Conservation (phyloP, 2,797 vertebrate genomes). For the Xenentodon cancila region DNA sequence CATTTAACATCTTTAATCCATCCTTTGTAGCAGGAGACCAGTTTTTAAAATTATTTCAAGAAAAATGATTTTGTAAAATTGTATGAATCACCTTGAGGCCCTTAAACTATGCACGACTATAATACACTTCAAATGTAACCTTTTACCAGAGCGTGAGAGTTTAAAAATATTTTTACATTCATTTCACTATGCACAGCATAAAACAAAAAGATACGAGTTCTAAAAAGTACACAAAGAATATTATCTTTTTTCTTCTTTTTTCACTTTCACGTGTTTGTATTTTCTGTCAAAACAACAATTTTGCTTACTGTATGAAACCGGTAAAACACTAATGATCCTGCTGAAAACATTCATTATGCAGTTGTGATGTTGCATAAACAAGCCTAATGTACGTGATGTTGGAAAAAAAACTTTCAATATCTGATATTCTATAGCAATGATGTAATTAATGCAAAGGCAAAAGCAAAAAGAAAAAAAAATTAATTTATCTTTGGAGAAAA, state of each 20-base stretch:
- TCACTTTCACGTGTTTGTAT: background rate
- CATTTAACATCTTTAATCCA: background rate
- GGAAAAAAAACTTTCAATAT: slow-evolving; percentile 29
- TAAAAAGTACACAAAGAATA: too few species aligned
- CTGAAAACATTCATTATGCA: slow-evolving; percentile 26
- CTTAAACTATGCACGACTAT: slow-evolving; percentile 29
- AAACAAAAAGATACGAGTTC: too few species aligned
- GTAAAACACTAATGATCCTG: slow-evolving; percentile 32
- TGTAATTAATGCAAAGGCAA: slow-evolving; percentile 40
- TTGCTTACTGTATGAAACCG: slow-evolving; percentile 1
- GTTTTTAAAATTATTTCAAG: slow-evolving; percentile 16
- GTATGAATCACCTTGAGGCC: slow-evolving; percentile 6
- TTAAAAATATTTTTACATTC: slow-evolving; percentile 19
- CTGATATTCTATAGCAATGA: slow-evolving; percentile 35
- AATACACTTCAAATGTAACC: slow-evolving; percentile 36
- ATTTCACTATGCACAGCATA: background rate
- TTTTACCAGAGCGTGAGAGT: slow-evolving; percentile 23
- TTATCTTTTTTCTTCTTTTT: too few species aligned
- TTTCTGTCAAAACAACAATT: background rate
- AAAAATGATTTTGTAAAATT: slow-evolving; percentile 13
- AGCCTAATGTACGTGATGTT: slow-evolving; percentile 13
- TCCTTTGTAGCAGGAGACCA: slow-evolving; percentile 3
- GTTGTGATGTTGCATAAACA: slow-evolving; percentile 29
- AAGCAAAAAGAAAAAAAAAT: slow-evolving; percentile 11
- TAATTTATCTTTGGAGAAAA: slow-evolving; percentile 42